Conservation (phyloP, 2,888 invertebrate genomes). For the Dromius quadrimaculatus region DNA sequence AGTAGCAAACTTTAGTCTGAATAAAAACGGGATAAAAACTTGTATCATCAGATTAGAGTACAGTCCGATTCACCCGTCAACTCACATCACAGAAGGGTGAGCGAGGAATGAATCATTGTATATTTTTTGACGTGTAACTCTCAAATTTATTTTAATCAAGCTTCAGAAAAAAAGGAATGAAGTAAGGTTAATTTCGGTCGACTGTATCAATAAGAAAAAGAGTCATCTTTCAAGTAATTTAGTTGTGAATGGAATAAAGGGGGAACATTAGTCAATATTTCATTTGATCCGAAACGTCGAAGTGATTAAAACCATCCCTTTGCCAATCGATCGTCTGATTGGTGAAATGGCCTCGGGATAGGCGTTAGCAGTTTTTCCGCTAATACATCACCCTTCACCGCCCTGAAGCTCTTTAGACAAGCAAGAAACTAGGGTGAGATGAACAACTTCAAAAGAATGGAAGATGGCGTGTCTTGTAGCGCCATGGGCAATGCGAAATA, state of each 20-base stretch:
- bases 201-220: too few species aligned
- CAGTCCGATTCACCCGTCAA: slow-evolving; percentile 13
- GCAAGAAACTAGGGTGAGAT: slow-evolving; percentile 44
- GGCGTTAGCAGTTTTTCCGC: slow-evolving; percentile 39
- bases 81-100: slow-evolving; percentile 9
- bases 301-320: slow-evolving; percentile 23
- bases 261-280: neutral
- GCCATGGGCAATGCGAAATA: slow-evolving; percentile 31
- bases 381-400: slow-evolving; percentile 43
- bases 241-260: too few species aligned
- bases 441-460: slow-evolving; percentile 52
- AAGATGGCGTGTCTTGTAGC: slow-evolving; percentile 50
- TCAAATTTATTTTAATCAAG: slow-evolving; percentile 20
- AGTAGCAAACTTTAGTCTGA: neutral
- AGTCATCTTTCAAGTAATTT: too few species aligned
- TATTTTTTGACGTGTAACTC: slow-evolving; percentile 20
- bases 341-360: slow-evolving; percentile 40
- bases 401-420: slow-evolving; percentile 1
- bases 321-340: slow-evolving; percentile 38
- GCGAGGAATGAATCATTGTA: slow-evolving; percentile 19
- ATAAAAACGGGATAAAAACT: slow-evolving; percentile 23
- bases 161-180: neutral
- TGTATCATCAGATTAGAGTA: slow-evolving; percentile 14
- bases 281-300: neutral
- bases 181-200: too few species aligned